These are phyloP conservation scores for Thomomys bottae DNA, from an alignment of 2,113 vertebrate species.

Conservation along the genomic window DNA sequence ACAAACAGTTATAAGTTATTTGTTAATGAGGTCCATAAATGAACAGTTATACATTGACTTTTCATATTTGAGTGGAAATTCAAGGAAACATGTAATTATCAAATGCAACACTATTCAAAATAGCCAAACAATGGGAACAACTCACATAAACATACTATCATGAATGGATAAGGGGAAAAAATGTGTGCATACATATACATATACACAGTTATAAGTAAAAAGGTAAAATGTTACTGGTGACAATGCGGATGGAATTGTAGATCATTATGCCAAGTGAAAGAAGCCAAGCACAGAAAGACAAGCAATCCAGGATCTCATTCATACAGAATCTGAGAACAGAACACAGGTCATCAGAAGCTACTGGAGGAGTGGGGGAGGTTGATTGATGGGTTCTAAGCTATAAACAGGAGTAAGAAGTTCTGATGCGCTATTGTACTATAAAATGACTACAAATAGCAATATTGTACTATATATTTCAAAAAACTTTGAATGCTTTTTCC, in stretches of 20 bases:
- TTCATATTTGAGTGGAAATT: neutral
- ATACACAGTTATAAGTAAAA: neutral
- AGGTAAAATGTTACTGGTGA: neutral
- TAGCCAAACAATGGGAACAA: neutral
- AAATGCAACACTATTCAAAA: neutral
- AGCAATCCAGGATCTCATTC: neutral
- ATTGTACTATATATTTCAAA: neutral
- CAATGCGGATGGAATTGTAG: neutral
- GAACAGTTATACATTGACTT: neutral
- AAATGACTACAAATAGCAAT: neutral
- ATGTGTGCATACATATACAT: no score
- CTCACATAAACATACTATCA: no score
- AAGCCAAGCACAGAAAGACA: neutral
- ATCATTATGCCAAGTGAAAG: neutral
- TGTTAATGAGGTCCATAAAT: neutral
- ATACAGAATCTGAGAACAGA: neutral
- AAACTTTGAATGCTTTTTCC: neutral
- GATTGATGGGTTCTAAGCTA: neutral
- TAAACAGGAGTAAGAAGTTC: neutral
- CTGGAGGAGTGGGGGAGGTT: neutral
- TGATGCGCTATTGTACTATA: neutral
- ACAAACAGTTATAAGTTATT: no score
- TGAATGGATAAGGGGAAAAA: no score
- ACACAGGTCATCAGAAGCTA: neutral
- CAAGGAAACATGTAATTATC: neutral